Base-by-base conservation (phyloP, 2,113 vertebrate genomes). In the Myodes glareolus region DNA sequence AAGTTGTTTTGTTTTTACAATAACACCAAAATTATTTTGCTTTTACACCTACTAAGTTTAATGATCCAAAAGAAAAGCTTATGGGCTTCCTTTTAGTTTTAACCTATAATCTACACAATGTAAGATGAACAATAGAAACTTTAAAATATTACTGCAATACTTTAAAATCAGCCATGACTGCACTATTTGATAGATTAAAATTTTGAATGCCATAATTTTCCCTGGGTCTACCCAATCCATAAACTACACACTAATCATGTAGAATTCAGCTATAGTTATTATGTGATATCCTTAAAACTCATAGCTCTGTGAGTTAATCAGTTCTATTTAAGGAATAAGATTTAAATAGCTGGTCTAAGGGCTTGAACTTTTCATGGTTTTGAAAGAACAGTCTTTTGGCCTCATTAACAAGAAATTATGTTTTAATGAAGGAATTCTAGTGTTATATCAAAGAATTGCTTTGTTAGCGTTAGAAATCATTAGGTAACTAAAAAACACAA, bases 321-420 rank as follows among this genome's bases (percentile, higher is more conserved):
- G 36, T 91, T 97, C 67, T 85, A 36, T 94, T 90, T 61, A 96
- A 95, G 91, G 10, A 61, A 88, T 75, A 13, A 31, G 9, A 77
- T 47, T 77, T 89, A 89, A 93, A 70, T 91, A 93, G 87, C 42
- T 4, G 52, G 19, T 45, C 50, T 78, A 73, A 47, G 52, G 47
- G n/a, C 47, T 77, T 91, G 33, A 95, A 81, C 76, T 80, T 91
- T 16, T 47, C 65, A 72, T 92, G 63, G 29, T 90, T 97, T 95
- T 1, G 50, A 31, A 90, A 92, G 75, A 97, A 73, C 4, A 89
- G 80, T 95, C 67, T 87, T 95, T 93, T 80, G 73, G 63, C 45
- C 63, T 95, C 78, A 87, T 77, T 96, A 97, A 93, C 87, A 95
- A 67, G 77, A 94, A 94, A 88, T 39, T 91, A 67, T 65, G 23